Evolutionary conservation across 2,797 vertebrate species (phyloP).

Genomic region (Sebastes nivosus): DNA sequence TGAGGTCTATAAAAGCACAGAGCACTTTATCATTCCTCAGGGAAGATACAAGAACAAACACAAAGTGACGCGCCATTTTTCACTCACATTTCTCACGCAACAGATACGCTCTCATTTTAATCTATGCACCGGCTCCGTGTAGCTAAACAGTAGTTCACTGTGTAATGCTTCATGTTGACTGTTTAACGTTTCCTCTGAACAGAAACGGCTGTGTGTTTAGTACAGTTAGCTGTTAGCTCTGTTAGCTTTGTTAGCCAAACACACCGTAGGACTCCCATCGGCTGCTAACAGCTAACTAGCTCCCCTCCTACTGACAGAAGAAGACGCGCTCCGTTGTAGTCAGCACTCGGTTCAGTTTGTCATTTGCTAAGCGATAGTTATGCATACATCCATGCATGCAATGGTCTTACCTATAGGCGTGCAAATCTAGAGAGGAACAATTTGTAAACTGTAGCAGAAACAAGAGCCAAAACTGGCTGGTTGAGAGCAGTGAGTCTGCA

Average conservation of each 20-base stretch:
- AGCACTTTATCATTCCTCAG: constrained; percentile 72
- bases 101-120: background rate
- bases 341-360: background rate
- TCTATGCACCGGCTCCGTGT: background rate
- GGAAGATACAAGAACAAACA: constrained; percentile 62
- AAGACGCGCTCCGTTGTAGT: background rate
- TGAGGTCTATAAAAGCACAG: constrained; percentile 65
- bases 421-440: background rate
- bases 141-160: too few relatives aligned
- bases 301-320: background rate
- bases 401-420: rapidly evolving
- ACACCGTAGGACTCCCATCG: too few relatives aligned
- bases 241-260: too few relatives aligned
- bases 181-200: background rate
- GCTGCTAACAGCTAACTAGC: background rate
- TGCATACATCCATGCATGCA: background rate
- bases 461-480: too few relatives aligned
- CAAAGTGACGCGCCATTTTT: constrained; percentile 65
- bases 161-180: too few relatives aligned
- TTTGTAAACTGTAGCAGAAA: rapidly evolving
- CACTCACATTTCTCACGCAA: background rate
- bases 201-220: background rate
- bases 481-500: too few relatives aligned
- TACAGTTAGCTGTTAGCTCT: too few relatives aligned
- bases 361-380: background rate